Conservation (phyloP, 2,888 invertebrate genomes). For the Athalia circularis region DNA sequence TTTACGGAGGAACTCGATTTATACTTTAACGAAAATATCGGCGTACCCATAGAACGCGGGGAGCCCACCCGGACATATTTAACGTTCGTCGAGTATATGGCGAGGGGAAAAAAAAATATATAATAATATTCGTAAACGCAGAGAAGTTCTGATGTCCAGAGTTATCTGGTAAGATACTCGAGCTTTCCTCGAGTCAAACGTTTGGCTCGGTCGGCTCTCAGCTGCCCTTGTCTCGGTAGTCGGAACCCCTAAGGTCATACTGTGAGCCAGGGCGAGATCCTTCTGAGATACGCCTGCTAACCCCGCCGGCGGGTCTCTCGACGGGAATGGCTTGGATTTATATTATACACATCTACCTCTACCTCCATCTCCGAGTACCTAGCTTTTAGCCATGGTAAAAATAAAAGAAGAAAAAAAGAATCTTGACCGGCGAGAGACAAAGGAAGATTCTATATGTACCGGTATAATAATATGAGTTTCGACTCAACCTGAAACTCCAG, state of each 20-base stretch:
- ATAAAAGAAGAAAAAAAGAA: background rate
- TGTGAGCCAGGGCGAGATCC: conserved; percentile 37
- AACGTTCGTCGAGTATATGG: too few species aligned
- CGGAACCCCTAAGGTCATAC: conserved; percentile 25
- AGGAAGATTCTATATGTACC: conserved; percentile 12
- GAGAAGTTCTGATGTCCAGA: too few species aligned
- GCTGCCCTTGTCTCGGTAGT: conserved; percentile 13
- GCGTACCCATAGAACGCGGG: too few species aligned
- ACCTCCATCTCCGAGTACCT: background rate
- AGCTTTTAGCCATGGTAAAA: too few species aligned
- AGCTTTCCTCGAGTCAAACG: background rate
- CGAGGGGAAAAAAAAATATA: too few species aligned
- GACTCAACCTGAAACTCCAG: conserved; percentile 37
- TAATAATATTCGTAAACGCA: too few species aligned
- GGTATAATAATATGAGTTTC: conserved; percentile 38
- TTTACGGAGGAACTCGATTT: too few species aligned
- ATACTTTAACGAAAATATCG: too few species aligned
- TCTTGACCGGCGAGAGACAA: conserved; percentile 39
- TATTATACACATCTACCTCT: conserved; percentile 3
- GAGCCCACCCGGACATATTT: too few species aligned
- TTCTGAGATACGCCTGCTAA: conserved; percentile 35
- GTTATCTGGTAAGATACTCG: too few species aligned
- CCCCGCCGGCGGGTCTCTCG: background rate
- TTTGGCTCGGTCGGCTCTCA: background rate
- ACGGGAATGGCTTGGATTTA: background rate